Evolutionary conservation across 1,140 invertebrate species (phyloP).

Genomic region (Acromyrmex heyeri): DNA sequence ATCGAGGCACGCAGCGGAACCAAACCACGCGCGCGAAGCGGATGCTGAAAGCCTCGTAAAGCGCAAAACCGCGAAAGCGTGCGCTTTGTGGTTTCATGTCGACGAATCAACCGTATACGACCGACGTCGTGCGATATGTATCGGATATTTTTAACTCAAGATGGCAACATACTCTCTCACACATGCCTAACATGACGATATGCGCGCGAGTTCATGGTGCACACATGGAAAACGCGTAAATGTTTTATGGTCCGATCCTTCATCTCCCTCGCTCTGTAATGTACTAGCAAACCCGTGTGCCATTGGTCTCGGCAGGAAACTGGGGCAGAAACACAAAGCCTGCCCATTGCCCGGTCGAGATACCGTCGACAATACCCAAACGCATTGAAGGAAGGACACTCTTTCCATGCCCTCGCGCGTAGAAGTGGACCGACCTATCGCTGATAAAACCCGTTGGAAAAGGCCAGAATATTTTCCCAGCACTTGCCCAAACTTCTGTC

Average conservation of each 20-base stretch:
- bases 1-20: slow-evolving; percentile 37
- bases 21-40: slow-evolving; percentile 33
- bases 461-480: slow-evolving; percentile 72
- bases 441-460: slow-evolving; percentile 71
- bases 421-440: slow-evolving; percentile 65
- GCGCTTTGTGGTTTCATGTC: neutral
- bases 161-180: slow-evolving; percentile 45
- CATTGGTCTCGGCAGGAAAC: slow-evolving; percentile 76
- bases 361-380: slow-evolving; percentile 83
- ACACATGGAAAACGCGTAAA: slow-evolving; percentile 82
- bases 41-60: slow-evolving; percentile 64
- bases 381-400: slow-evolving; percentile 77
- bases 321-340: slow-evolving; percentile 85
- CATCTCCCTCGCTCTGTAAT: slow-evolving; percentile 73
- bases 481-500: slow-evolving; percentile 51
- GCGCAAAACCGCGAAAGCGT: slow-evolving; percentile 59
- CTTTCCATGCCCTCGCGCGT: slow-evolving; percentile 55
- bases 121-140: slow-evolving; percentile 73
- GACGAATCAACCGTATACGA: slow-evolving; percentile 47
- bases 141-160: slow-evolving; percentile 84
- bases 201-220: neutral
- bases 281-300: slow-evolving; percentile 79
- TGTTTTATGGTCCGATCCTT: slow-evolving; percentile 83
- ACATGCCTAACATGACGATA: slow-evolving; percentile 24
- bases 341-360: slow-evolving; percentile 81